Evolutionary conservation across 2,113 vertebrate genomes (phyloP).

Genomic region (Nothoprocta perdicaria): DNA sequence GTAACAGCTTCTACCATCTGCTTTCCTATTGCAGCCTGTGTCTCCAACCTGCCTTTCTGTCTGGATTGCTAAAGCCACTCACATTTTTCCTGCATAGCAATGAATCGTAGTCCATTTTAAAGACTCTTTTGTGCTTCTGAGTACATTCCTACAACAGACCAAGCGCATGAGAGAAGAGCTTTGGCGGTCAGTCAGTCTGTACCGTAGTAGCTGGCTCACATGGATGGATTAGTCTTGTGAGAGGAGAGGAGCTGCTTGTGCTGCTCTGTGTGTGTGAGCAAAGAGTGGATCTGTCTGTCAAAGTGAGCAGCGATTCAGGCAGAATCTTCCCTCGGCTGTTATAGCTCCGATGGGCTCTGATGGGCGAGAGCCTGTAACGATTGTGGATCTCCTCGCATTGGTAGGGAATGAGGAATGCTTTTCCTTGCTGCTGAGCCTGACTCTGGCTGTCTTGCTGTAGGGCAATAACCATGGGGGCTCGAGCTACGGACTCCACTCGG

Average conservation of each 20-base stretch:
- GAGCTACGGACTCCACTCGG: conserved; percentile 72
- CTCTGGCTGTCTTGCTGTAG: conserved; percentile 74
- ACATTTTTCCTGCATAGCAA: conserved; percentile 69
- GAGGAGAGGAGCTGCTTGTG: conserved; percentile 77
- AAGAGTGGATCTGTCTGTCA: conserved; percentile 68
- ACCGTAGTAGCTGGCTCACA: conserved; percentile 72
- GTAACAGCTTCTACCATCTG: conserved; percentile 75
- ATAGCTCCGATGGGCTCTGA: conserved; percentile 66
- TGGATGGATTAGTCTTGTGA: conserved; percentile 70
- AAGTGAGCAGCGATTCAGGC: conserved; percentile 67
- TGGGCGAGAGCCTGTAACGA: conserved; percentile 60
- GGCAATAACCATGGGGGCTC: conserved; percentile 80
- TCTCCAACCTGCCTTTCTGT: conserved; percentile 70
- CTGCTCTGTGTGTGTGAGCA: conserved; percentile 48
- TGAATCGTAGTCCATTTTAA: conserved; percentile 74
- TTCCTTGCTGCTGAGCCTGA: conserved; percentile 74
- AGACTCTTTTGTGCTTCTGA: conserved; percentile 71
- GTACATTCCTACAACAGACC: conserved; percentile 52
- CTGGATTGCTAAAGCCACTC: conserved; percentile 74
- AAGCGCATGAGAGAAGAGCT: conserved; percentile 71
- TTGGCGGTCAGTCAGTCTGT: conserved; percentile 59
- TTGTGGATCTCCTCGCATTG: conserved; percentile 57
- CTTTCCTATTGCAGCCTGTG: conserved; percentile 72
- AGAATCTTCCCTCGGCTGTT: conserved; percentile 67
- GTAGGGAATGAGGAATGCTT: conserved; percentile 75